phyloP scores from a whole-genome alignment of 1,140 invertebrate species.

The Megalopta genalis region DNA sequence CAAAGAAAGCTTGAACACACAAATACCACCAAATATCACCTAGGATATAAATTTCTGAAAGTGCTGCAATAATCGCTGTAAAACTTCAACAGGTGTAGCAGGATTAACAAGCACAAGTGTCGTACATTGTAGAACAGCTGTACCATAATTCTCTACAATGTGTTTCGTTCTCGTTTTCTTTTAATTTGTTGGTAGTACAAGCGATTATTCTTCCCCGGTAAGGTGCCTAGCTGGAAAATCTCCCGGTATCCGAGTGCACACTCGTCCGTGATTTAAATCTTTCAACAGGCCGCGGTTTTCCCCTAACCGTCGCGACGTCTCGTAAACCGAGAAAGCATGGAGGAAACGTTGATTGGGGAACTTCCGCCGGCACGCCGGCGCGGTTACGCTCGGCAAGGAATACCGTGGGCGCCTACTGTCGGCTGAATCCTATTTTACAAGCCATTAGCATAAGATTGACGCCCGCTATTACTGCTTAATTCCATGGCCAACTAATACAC shows the following conservation, averaged over 20 bases:
- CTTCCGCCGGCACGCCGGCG: not conserved
- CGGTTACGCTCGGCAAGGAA: not conserved
- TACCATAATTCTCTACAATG: too few relatives aligned
- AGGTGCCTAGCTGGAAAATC: too few relatives aligned
- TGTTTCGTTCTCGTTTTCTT: too few relatives aligned
- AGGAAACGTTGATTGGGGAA: constrained; percentile 21
- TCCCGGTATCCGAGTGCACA: too few relatives aligned
- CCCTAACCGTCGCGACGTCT: not conserved
- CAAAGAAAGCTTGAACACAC: too few relatives aligned
- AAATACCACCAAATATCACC: too few relatives aligned
- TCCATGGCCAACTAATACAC: not conserved
- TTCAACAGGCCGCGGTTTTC: not conserved
- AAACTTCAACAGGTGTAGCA: too few relatives aligned
- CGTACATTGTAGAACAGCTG: too few relatives aligned
- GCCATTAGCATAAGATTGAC: constrained; percentile 31
- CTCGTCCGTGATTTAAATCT: constrained; percentile 1
- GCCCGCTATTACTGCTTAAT: not conserved
- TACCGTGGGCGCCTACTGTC: not conserved
- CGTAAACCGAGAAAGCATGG: not conserved
- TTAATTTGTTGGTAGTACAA: too few relatives aligned
- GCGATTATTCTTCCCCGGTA: not conserved
- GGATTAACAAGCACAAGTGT: too few relatives aligned
- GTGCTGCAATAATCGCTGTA: too few relatives aligned
- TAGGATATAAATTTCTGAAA: too few relatives aligned
- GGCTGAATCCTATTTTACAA: constrained; percentile 23